Evolutionary conservation across 2,797 vertebrate species (phyloP).

Genomic region (Ctenosaura bakeri): DNA sequence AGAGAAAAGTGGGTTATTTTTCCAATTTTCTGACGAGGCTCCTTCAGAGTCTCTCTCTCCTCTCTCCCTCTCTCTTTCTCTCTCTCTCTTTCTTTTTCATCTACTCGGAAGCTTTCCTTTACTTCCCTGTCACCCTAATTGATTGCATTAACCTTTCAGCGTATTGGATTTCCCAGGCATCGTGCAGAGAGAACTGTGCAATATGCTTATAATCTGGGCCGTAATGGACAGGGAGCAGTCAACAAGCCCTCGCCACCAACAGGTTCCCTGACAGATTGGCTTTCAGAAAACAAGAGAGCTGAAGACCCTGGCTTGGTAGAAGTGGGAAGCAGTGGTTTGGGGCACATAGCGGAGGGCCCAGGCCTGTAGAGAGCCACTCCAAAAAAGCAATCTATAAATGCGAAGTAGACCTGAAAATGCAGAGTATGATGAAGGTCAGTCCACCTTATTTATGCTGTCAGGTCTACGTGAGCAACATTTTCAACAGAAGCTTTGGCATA

Average conservation of each 20-base stretch:
- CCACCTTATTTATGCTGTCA: background rate
- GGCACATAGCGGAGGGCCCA: background rate
- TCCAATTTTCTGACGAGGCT: background rate
- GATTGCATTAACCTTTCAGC: conserved; percentile 99
- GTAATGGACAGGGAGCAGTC: conserved; percentile 99
- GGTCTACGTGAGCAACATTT: background rate
- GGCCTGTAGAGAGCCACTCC: background rate
- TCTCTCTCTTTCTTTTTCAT: conserved; percentile 85
- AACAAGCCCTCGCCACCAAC: conserved; percentile 83
- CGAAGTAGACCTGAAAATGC: background rate
- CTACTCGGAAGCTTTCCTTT: conserved; percentile 98
- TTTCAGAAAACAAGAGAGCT: conserved; percentile 48
- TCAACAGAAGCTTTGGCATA: background rate
- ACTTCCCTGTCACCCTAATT: conserved; percentile 99
- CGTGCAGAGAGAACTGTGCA: conserved; percentile 97
- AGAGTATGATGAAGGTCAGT: background rate
- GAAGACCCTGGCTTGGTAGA: rapidly evolving
- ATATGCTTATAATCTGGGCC: conserved; percentile 99
- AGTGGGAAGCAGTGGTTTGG: background rate
- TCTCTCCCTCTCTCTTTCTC: conserved; percentile 65
- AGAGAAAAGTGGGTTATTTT: background rate
- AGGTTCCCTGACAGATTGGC: conserved; percentile 77
- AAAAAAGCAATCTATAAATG: background rate
- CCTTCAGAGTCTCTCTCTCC: conserved; percentile 41
- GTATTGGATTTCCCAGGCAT: conserved; percentile 99